Percentiles rank a stretch among this genome's conserved stretches.
These are phyloP conservation scores for Magallana nippona DNA, from an alignment of 2,888 invertebrate species.

Conservation along the genomic window DNA sequence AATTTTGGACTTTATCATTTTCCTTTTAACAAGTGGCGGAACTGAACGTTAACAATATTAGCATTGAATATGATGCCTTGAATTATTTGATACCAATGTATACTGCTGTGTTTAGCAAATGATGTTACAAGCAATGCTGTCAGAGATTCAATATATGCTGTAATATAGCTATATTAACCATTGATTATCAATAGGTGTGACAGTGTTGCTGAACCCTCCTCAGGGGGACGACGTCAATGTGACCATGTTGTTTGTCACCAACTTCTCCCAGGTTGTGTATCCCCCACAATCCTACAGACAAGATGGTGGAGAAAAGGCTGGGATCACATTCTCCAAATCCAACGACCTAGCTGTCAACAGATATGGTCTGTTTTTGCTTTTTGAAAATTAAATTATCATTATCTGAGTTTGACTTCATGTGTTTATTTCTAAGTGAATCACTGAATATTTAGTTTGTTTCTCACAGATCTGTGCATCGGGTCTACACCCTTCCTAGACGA, in stretches of 20 bases:
- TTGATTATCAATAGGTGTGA: slow-evolving; percentile 54
- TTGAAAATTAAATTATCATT: neutral
- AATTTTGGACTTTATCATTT: no score
- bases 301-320: slow-evolving; percentile 49
- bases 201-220: slow-evolving; percentile 57
- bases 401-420: neutral
- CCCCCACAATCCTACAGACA: slow-evolving; percentile 55
- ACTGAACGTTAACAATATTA: no score
- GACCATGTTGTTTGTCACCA: slow-evolving; percentile 52
- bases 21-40: no score
- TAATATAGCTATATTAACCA: no score
- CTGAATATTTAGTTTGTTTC: slow-evolving; percentile 1
- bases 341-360: slow-evolving; percentile 52
- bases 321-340: slow-evolving; percentile 53
- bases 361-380: slow-evolving; percentile 51
- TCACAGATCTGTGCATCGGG: slow-evolving; percentile 57
- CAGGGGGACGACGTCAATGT: slow-evolving; percentile 49
- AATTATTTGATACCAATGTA: no score
- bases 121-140: no score
- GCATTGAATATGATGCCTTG: no score
- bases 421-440: neutral
- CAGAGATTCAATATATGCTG: no score
- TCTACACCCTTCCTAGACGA: slow-evolving; percentile 47
- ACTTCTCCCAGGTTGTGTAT: slow-evolving; percentile 51
- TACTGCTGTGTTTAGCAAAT: no score